These are phyloP conservation scores for Eospalax fontanierii DNA, from an alignment of 2,797 vertebrate genomes.

Conservation along the genomic window DNA sequence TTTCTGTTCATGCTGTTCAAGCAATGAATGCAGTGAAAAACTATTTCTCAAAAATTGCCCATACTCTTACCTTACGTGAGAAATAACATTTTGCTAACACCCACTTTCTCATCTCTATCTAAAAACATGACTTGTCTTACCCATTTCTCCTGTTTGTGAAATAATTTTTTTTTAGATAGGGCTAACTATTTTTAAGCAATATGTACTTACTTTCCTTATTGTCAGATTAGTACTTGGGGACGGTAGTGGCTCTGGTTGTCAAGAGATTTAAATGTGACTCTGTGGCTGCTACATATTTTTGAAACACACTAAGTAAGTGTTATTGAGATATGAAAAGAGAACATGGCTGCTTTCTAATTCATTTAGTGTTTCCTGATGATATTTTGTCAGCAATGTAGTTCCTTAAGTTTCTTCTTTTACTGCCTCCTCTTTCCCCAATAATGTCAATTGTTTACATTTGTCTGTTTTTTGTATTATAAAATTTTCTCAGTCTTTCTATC, in stretches of 20 bases:
- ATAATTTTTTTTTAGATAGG: not conserved
- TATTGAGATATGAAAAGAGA: not conserved
- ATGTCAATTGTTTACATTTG: not conserved
- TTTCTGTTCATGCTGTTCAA: not conserved
- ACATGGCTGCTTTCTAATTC: rapidly evolving
- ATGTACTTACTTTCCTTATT: not conserved
- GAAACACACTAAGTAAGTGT: not conserved
- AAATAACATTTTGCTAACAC: not conserved
- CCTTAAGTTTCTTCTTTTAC: not conserved
- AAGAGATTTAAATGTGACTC: not conserved
- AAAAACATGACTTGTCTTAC: not conserved
- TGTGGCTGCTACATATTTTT: not conserved
- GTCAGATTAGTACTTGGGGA: not conserved
- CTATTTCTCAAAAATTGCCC: not conserved
- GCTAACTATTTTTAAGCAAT: not conserved
- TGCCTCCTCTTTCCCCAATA: not conserved
- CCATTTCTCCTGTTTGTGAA: not conserved
- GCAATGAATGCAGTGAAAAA: not conserved
- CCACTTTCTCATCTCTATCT: not conserved
- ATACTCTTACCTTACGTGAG: not conserved
- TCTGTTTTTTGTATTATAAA: not conserved
- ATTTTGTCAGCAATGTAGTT: not conserved
- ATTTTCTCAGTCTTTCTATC: too few species aligned
- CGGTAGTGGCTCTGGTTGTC: not conserved
- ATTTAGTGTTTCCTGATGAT: not conserved